Evolutionary conservation across 2,888 invertebrate species (phyloP).

Genomic region (Tyria jacobaeae): DNA sequence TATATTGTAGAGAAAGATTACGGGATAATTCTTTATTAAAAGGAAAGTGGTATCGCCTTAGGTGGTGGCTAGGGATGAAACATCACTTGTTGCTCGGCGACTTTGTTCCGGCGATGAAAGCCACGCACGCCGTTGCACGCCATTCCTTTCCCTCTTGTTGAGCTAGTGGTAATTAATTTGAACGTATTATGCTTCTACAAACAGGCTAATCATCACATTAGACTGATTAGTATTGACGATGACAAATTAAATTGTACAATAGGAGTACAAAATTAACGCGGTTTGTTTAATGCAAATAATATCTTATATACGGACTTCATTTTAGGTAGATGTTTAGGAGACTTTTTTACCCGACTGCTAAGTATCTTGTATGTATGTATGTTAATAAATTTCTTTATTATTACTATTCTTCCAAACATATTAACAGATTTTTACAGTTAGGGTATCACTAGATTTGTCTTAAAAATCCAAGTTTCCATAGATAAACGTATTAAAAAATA

Average conservation of each 20-base stretch:
- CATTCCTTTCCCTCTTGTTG: constrained; percentile 67
- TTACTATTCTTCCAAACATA: too few species aligned
- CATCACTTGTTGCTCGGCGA: constrained; percentile 83
- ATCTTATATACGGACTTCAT: too few species aligned
- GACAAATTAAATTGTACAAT: constrained; percentile 25
- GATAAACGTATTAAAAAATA: too few species aligned
- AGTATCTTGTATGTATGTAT: too few species aligned
- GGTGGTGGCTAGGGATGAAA: constrained; percentile 63
- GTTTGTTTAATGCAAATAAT: constrained; percentile 1
- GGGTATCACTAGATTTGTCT: too few species aligned
- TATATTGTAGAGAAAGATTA: constrained; percentile 24
- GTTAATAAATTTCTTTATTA: too few species aligned
- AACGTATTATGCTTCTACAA: constrained; percentile 45
- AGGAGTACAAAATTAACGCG: constrained; percentile 9
- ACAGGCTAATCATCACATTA: constrained; percentile 41
- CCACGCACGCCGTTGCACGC: constrained; percentile 81
- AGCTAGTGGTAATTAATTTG: constrained; percentile 65
- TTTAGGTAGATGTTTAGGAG: neutral
- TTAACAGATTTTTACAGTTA: too few species aligned
- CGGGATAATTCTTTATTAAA: constrained; percentile 45
- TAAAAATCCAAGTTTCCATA: too few species aligned
- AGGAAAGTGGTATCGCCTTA: constrained; percentile 61
- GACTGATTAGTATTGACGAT: constrained; percentile 35
- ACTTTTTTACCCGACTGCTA: too few species aligned
- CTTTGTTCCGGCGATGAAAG: constrained; percentile 80